A percentile compares a stretch with the other conserved stretches of the same genome.
Conservation (phyloP, 1,140 invertebrate genomes). For the Drosophila jambulina region DNA sequence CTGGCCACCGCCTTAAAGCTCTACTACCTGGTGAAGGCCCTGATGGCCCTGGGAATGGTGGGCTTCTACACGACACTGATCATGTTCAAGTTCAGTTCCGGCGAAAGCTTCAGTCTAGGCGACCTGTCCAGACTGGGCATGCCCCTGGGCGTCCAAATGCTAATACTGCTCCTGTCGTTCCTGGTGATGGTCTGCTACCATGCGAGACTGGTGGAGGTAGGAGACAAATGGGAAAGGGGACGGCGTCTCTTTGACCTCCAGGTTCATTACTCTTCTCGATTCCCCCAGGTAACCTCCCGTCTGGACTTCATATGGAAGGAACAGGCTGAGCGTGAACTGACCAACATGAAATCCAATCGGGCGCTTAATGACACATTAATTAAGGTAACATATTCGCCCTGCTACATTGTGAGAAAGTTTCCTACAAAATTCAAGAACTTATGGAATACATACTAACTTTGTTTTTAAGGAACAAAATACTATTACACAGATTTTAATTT, state of each 20-base stretch:
- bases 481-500: neutral
- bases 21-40: constrained; percentile 95
- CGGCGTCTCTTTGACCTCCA: neutral
- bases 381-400: constrained; percentile 65
- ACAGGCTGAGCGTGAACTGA: constrained; percentile 94
- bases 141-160: constrained; percentile 91
- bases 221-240: neutral
- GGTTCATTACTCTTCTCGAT: constrained; percentile 7
- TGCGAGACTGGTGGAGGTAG: constrained; percentile 92
- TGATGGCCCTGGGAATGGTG: constrained; percentile 92
- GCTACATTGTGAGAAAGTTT: neutral
- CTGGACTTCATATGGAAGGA: constrained; percentile 98
- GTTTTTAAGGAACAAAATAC: neutral
- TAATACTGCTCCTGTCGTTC: constrained; percentile 92
- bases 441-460: neutral
- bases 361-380: constrained; percentile 85
- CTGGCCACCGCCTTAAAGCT: constrained; percentile 96
- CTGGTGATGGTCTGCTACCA: constrained; percentile 95
- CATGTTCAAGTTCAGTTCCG: constrained; percentile 86
- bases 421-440: neutral
- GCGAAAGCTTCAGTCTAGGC: constrained; percentile 58
- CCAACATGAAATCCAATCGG: constrained; percentile 91
- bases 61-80: constrained; percentile 90
- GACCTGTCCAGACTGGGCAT: constrained; percentile 85
- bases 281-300: constrained; percentile 89